Base-by-base conservation (phyloP, 2,797 vertebrate genomes). In the Acanthis flammea region DNA sequence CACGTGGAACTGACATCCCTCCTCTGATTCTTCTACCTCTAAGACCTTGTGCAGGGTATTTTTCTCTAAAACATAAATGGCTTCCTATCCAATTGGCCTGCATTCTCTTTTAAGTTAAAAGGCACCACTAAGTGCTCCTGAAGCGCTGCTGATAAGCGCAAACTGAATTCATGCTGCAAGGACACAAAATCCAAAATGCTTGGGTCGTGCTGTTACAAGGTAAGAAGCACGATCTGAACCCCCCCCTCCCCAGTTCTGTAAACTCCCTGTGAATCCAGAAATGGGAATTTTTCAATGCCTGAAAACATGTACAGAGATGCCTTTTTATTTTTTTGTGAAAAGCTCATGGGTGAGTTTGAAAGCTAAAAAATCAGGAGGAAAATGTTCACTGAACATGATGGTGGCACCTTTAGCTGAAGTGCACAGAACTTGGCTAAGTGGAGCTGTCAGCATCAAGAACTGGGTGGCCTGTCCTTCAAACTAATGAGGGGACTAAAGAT, bases 51-150 rank as follows among this genome's bases (percentile, higher is more conserved):
- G 44, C 51, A 50, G 39, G 28, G 2, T 33, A 37, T 30, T 44
- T 54, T 84, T 68, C 25, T 60, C 42, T 65, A 65, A 61, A 86
- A 41, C 6, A 7, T 16, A 70, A 78, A 24, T 17, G 21, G 16
- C 45, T 70, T 84, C 41, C 41, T 58, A 66, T 16, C 11, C 58
- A 65, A 25, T 7, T 35, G 1, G 1, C n/a, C 57, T 91, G 25
- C 11, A 60, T 60, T 53, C 66, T 74, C 28, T 27, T 65, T 83
- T 41, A 74, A 74, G 75, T 61, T 65, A 67, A 77, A 94, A 90
- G n/a, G 27, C 31, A 57, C n/a, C 42, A 47, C 37, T 41, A 58
- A 27, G 5, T 2, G 12, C 19, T 71, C 42, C 47, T 45, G 18
- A 90, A 88, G 22, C 1, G 2, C n/a, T 42, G 17, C n/a, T 87